A percentile compares a stretch with the other conserved stretches of the same genome.
These are phyloP conservation scores for Steinernema carpocapsae DNA, from an alignment of 2,888 invertebrate genomes.

Conservation along the genomic window DNA sequence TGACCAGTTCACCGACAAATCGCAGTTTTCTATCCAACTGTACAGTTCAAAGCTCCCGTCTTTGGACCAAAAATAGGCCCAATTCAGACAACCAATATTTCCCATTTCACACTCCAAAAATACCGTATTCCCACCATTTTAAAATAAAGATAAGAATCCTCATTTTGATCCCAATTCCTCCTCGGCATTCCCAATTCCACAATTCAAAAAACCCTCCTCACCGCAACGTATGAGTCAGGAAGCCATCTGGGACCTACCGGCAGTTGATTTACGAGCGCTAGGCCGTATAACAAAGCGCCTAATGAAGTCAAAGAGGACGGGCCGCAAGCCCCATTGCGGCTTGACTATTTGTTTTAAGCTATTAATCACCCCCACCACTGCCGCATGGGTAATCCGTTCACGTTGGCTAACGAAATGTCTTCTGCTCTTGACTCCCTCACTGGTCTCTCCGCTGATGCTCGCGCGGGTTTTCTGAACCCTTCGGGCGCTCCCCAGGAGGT, in stretches of 20 bases:
- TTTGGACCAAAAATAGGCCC: too few species aligned
- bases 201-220: too few species aligned
- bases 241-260: conserved; percentile 31
- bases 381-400: conserved; percentile 26
- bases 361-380: conserved; percentile 18
- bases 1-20: too few species aligned
- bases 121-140: too few species aligned
- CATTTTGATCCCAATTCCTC: too few species aligned
- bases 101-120: too few species aligned
- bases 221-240: background rate
- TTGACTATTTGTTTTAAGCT: conserved; percentile 16
- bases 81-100: too few species aligned
- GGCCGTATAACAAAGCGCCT: conserved; percentile 33
- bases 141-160: too few species aligned
- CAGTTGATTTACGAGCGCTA: conserved; percentile 26
- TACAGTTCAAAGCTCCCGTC: too few species aligned
- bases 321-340: background rate
- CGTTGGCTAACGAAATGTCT: background rate
- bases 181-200: too few species aligned
- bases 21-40: too few species aligned
- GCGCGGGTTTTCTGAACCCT: background rate
- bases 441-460: background rate
- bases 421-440: background rate
- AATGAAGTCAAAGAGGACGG: conserved; percentile 30
- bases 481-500: conserved; percentile 14